phyloP scores from a whole-genome alignment of 2,888 invertebrate species.

The Tachina grossa region DNA sequence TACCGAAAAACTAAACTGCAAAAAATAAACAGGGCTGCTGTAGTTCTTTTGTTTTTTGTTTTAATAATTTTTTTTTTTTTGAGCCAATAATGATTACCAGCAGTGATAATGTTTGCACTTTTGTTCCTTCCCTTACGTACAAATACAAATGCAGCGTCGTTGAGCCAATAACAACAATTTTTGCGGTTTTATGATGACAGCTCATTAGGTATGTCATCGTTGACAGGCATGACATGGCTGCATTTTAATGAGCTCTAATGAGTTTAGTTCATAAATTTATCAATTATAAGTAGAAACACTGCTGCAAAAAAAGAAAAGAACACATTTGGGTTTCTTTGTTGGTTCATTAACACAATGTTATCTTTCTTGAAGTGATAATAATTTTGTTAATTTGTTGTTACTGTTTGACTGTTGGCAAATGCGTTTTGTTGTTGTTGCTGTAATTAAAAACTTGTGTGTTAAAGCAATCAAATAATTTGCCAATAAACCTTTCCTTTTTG shows the following conservation, averaged over 20 bases:
- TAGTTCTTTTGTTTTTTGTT: background rate
- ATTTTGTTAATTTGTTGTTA: constrained; percentile 26
- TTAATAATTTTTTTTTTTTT: background rate
- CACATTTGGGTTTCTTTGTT: constrained; percentile 20
- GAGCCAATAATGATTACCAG: background rate
- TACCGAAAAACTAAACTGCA: background rate
- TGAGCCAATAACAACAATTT: constrained; percentile 59
- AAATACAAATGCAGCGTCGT: constrained; percentile 35
- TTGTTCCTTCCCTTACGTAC: background rate
- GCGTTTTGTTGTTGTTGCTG: background rate
- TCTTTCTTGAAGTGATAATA: constrained; percentile 24
- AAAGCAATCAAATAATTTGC: constrained; percentile 27
- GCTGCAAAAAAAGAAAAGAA: background rate
- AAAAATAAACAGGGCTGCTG: constrained; percentile 8
- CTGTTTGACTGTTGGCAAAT: background rate
- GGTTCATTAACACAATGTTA: constrained; percentile 27
- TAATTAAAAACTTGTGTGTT: constrained; percentile 22
- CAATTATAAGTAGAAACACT: constrained; percentile 3
- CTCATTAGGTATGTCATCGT: constrained; percentile 61
- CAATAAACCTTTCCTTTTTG: background rate
- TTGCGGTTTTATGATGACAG: constrained; percentile 64
- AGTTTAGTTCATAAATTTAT: constrained; percentile 66
- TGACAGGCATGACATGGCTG: constrained; percentile 54
- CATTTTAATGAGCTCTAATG: constrained; percentile 66
- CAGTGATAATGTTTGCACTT: constrained; percentile 21